Conservation (phyloP, 2,888 invertebrate genomes). For the Lasioglossum villosulum region DNA sequence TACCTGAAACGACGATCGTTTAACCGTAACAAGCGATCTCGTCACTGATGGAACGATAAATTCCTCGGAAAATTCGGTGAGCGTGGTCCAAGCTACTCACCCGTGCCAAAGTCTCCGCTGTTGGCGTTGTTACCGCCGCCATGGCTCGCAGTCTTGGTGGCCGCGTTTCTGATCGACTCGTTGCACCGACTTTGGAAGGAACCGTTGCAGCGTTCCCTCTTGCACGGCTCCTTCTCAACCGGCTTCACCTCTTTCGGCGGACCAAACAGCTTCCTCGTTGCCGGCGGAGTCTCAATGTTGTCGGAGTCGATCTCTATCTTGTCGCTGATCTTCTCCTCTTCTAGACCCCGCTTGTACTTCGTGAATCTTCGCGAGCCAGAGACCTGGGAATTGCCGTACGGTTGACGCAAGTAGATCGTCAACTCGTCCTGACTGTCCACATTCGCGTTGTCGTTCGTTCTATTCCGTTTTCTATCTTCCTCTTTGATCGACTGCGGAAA, state of each 20-base stretch:
- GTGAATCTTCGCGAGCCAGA: slow-evolving; percentile 74
- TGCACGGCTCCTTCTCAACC: slow-evolving; percentile 80
- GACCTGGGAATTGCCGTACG: slow-evolving; percentile 67
- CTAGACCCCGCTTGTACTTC: slow-evolving; percentile 72
- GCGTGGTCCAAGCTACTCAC: slow-evolving; percentile 54
- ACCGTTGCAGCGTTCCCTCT: slow-evolving; percentile 80
- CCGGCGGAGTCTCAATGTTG: slow-evolving; percentile 95
- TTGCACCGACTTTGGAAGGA: slow-evolving; percentile 76
- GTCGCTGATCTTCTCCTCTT: slow-evolving; percentile 85
- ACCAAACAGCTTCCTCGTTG: slow-evolving; percentile 89
- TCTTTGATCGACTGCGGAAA: slow-evolving; percentile 79
- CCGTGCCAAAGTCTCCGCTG: slow-evolving; percentile 79
- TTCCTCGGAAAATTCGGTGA: not conserved
- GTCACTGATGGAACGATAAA: not conserved
- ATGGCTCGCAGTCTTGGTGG: slow-evolving; percentile 62
- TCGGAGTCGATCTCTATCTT: slow-evolving; percentile 95
- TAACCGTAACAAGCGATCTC: not conserved
- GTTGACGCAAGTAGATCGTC: slow-evolving; percentile 81
- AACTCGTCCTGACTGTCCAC: slow-evolving; percentile 77
- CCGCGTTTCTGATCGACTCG: slow-evolving; percentile 50
- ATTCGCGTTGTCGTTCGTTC: slow-evolving; percentile 65
- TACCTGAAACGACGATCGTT: slow-evolving; percentile 85
- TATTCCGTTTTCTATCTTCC: slow-evolving; percentile 83
- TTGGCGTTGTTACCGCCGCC: not conserved
- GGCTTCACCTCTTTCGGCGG: slow-evolving; percentile 87